A percentile compares a stretch with the other conserved stretches of the same genome.
These are phyloP conservation scores for Drosophila ustulata DNA, from an alignment of 2,888 invertebrate genomes.

Conservation along the genomic window DNA sequence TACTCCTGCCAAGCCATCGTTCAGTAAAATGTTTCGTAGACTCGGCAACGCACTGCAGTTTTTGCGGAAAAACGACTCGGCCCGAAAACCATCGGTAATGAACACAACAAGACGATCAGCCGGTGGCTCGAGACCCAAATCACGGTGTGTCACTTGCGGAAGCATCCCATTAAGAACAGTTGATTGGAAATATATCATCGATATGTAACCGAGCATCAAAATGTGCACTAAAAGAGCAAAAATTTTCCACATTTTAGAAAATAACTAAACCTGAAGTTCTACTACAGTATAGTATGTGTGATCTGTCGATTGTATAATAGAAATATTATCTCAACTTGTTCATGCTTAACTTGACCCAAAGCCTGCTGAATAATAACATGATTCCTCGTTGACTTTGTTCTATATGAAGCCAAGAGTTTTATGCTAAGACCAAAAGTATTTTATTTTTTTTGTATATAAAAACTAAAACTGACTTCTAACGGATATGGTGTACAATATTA, in stretches of 20 bases:
- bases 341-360: not conserved
- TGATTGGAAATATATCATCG: constrained; percentile 96
- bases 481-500: no score
- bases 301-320: constrained; percentile 1
- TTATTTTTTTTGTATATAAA: no score
- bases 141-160: constrained; percentile 49
- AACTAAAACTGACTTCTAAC: no score
- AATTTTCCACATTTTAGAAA: constrained; percentile 79
- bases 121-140: constrained; percentile 68
- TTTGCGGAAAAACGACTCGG: constrained; percentile 90
- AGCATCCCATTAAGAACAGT: constrained; percentile 88
- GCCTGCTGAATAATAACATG: constrained; percentile 2
- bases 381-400: not conserved
- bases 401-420: not conserved
- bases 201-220: constrained; percentile 92
- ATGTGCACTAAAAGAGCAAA: constrained; percentile 88
- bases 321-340: not conserved
- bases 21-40: constrained; percentile 68
- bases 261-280: constrained; percentile 14
- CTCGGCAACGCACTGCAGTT: constrained; percentile 71
- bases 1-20: constrained; percentile 87
- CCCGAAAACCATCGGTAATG: constrained; percentile 96
- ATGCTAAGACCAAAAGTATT: no score
- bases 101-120: constrained; percentile 94
- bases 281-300: constrained; percentile 4